phyloP scores from a whole-genome alignment of 2,113 vertebrate species.

The Tragulus kanchil region DNA sequence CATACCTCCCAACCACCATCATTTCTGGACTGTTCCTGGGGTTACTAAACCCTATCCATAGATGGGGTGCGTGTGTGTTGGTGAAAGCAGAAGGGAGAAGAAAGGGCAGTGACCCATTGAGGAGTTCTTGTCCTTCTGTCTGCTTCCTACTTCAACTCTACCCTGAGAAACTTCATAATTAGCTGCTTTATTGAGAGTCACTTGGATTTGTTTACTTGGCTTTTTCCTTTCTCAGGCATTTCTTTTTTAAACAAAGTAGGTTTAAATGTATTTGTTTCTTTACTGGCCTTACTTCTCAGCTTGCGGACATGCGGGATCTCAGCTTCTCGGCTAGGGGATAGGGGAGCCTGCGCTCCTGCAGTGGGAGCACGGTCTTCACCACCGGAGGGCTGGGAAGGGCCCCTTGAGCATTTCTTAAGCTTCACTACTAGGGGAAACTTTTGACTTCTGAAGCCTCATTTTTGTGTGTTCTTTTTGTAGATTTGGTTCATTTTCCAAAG shows the following conservation, averaged over 20 bases:
- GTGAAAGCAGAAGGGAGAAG: background rate
- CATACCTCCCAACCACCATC: background rate
- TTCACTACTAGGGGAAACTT: background rate
- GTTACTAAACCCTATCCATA: background rate
- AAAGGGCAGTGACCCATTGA: background rate
- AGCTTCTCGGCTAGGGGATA: rapidly evolving
- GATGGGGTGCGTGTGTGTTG: background rate
- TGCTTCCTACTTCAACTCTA: background rate
- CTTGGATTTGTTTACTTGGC: background rate
- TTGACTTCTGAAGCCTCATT: background rate
- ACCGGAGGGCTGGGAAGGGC: background rate
- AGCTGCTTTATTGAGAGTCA: background rate
- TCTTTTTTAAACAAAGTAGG: background rate
- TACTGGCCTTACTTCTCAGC: background rate
- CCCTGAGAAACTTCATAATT: background rate
- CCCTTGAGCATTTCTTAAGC: background rate
- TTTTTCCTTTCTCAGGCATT: background rate
- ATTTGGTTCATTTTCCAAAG: constrained; percentile 34
- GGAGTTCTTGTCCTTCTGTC: background rate
- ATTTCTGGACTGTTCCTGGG: constrained; percentile 30
- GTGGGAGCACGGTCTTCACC: too few species aligned
- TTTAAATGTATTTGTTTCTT: background rate
- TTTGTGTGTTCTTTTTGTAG: background rate
- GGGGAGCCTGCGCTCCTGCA: too few species aligned
- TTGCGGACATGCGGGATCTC: background rate